A percentile compares a stretch with the other conserved stretches of the same genome.
These are phyloP conservation scores for Operophtera brumata DNA, from an alignment of 2,888 invertebrate species.

Conservation along the genomic window DNA sequence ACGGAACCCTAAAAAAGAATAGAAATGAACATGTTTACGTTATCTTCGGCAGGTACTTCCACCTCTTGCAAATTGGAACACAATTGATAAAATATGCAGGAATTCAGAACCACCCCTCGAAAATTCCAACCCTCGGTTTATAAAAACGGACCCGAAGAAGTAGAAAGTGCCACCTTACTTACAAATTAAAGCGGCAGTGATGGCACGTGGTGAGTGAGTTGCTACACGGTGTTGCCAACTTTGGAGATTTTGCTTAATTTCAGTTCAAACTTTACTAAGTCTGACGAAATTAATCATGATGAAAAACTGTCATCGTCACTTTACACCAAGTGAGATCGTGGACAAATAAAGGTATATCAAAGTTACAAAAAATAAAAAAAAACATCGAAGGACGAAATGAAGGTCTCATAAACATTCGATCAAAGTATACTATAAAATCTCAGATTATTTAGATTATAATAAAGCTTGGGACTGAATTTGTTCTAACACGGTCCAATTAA, in stretches of 20 bases:
- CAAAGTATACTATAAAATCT: too few relatives aligned
- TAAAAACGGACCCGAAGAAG: constrained; percentile 11
- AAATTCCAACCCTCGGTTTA: constrained; percentile 5
- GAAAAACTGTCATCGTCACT: too few relatives aligned
- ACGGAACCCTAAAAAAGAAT: too few relatives aligned
- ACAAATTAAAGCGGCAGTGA: background rate
- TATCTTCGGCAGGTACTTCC: background rate
- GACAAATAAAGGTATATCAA: too few relatives aligned
- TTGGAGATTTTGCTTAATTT: background rate
- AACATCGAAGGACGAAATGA: too few relatives aligned
- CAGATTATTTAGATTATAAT: too few relatives aligned
- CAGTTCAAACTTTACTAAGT: background rate
- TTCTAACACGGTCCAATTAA: too few relatives aligned
- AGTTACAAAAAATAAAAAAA: too few relatives aligned
- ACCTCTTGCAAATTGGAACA: constrained; percentile 16
- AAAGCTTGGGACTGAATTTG: too few relatives aligned
- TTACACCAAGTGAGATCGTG: too few relatives aligned
- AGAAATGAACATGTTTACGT: background rate
- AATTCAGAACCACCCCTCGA: constrained; percentile 16
- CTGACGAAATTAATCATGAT: background rate
- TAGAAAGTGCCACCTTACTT: constrained; percentile 18
- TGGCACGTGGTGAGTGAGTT: constrained; percentile 1
- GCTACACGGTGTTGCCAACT: constrained; percentile 22
- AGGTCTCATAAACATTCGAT: background rate
- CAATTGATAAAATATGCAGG: constrained; percentile 27